A percentile compares a stretch with the other conserved stretches of the same genome.
Conservation (phyloP, 2,113 vertebrate species). For the Hippocampus barbouri region DNA sequence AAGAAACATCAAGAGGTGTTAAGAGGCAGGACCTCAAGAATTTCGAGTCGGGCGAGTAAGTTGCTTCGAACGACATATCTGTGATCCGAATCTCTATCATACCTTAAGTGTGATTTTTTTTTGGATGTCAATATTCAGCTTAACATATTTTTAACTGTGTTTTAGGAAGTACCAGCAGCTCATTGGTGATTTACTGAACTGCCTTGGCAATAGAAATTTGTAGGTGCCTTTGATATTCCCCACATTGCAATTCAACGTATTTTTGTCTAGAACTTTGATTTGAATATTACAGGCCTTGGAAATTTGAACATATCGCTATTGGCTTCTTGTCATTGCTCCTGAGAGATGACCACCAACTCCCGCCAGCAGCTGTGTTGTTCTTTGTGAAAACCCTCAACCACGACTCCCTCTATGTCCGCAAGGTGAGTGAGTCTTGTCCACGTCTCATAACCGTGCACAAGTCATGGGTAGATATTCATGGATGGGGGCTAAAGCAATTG, state of each 20-base stretch:
- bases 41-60: slow-evolving; percentile 82
- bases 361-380: slow-evolving; percentile 81
- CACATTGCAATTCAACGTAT: not conserved
- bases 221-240: slow-evolving; percentile 64
- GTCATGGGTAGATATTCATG: not conserved
- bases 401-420: slow-evolving; percentile 90
- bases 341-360: slow-evolving; percentile 87
- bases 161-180: slow-evolving; percentile 87
- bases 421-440: slow-evolving; percentile 70
- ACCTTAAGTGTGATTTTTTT: not conserved
- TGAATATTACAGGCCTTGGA: slow-evolving; percentile 84
- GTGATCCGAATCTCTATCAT: not conserved
- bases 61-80: slow-evolving; percentile 14
- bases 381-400: slow-evolving; percentile 95
- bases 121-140: not conserved
- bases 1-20: slow-evolving; percentile 76
- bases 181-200: slow-evolving; percentile 81
- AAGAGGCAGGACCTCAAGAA: slow-evolving; percentile 81
- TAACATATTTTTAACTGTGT: slow-evolving; percentile 6
- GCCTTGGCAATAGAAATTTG: slow-evolving; percentile 87
- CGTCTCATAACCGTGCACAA: not conserved
- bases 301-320: slow-evolving; percentile 94
- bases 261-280: slow-evolving; percentile 16
- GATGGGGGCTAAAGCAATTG: not conserved
- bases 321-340: slow-evolving; percentile 90